Evolutionary conservation across 2,888 invertebrate genomes (phyloP).

Genomic region (Argyresthia albistria): DNA sequence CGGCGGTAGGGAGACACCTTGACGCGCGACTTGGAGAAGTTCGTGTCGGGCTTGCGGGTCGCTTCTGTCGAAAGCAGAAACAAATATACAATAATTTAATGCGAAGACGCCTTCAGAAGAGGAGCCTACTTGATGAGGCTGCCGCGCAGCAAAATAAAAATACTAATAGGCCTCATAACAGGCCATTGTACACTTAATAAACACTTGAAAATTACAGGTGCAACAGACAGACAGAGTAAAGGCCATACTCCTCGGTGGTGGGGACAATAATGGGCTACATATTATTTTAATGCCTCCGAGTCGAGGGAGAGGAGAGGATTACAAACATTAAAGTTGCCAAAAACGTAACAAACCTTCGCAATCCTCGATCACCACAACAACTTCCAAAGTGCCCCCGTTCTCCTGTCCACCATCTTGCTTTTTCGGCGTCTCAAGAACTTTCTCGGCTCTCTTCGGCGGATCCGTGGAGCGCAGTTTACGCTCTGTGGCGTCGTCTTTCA

Average conservation of each 20-base stretch:
- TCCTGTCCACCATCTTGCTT: slow-evolving; percentile 15
- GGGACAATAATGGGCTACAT: too few relatives aligned
- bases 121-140: too few relatives aligned
- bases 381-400: slow-evolving; percentile 19
- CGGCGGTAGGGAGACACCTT: slow-evolving; percentile 63
- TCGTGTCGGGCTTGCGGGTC: slow-evolving; percentile 50
- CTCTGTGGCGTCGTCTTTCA: slow-evolving; percentile 33
- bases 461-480: slow-evolving; percentile 45
- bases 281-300: too few relatives aligned
- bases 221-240: too few relatives aligned
- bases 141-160: too few relatives aligned
- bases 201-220: too few relatives aligned
- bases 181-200: too few relatives aligned
- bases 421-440: slow-evolving; percentile 17
- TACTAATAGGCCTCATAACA: too few relatives aligned
- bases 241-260: too few relatives aligned
- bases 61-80: slow-evolving; percentile 15
- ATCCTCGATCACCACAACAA: slow-evolving; percentile 33
- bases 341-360: slow-evolving; percentile 9
- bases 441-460: slow-evolving; percentile 32
- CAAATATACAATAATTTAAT: not conserved
- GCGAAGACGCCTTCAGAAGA: too few relatives aligned
- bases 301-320: too few relatives aligned
- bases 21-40: slow-evolving; percentile 55
- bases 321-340: too few relatives aligned